phyloP scores from a whole-genome alignment of 2,888 invertebrate genomes.

The Diadromus collaris region DNA sequence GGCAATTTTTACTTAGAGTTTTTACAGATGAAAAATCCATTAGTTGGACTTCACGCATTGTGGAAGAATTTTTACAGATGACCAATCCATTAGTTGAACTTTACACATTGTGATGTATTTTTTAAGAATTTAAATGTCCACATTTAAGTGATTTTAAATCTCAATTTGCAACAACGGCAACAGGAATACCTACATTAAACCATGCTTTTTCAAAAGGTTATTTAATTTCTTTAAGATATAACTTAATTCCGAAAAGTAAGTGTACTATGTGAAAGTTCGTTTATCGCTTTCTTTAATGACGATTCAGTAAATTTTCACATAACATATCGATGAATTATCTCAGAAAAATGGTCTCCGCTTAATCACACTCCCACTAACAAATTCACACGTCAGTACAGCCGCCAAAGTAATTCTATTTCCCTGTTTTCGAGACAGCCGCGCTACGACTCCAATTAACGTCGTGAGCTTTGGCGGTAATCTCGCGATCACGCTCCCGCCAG shows the following conservation, averaged over 20 bases:
- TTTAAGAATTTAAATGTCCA: too few relatives aligned
- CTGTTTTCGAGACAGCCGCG: slow-evolving; percentile 34
- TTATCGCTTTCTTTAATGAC: not conserved
- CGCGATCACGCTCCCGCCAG: slow-evolving; percentile 40
- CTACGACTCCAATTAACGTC: slow-evolving; percentile 47
- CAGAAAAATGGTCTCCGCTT: not conserved
- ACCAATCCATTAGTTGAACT: not conserved
- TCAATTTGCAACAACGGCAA: too few relatives aligned
- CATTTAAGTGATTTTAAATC: too few relatives aligned
- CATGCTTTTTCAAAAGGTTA: too few relatives aligned
- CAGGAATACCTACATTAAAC: too few relatives aligned
- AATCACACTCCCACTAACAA: not conserved
- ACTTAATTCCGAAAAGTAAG: not conserved
- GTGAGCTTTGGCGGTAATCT: slow-evolving; percentile 34
- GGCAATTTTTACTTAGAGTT: not conserved
- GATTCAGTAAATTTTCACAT: not conserved
- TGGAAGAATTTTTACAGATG: not conserved
- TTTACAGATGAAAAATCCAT: not conserved
- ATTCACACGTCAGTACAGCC: not conserved
- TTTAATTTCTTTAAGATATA: too few relatives aligned
- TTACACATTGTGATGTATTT: not conserved
- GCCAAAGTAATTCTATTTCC: slow-evolving; percentile 37
- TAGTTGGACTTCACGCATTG: not conserved
- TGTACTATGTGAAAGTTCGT: not conserved
- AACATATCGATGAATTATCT: not conserved